Base-by-base conservation (phyloP, 2,888 invertebrate genomes). In the Arenicola marina region DNA sequence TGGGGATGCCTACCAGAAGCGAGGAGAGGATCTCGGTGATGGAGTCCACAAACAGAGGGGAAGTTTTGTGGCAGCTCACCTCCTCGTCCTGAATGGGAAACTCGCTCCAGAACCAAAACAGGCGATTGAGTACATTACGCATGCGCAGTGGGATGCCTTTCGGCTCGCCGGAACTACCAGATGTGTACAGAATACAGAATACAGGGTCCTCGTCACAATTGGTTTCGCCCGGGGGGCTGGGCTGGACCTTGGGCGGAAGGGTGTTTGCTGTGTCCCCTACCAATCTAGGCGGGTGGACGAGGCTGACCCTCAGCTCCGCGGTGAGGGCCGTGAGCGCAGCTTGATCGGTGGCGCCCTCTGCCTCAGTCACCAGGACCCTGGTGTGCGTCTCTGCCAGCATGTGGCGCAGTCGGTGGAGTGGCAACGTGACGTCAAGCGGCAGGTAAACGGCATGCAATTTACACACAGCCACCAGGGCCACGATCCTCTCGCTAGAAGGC, bases 11-110 rank as follows among this genome's bases (percentile, higher is more conserved):
- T 67, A 89, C 89, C 21, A 94, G 85, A 51, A 95, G 79, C 0
- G 93, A 91, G 0, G 91, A 91, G 91, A 93, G 93, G 60, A 95
- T 89, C 85, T 95, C 95, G 1, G 90, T 88, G 7, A 93, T 89
- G 0, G 93, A 92, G 80, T 95, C 95, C 2, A 95, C 93, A 78
- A 95, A 95, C 0, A 94, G 94, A 24, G 94, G 84, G 0, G 94
- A 92, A 0, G 95, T 95, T 84, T 95, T 95, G 85, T 94, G 94
- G 0, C 92, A 89, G 73, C 92, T 91, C 2, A 87, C 87, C 7
- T 86, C 86, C 76, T 92, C 92, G 0, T 87, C 86, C 0, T 86
- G 84, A 82, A 89, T 94, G 0, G 94, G 93, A 77, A 94, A 90
- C 0, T 87, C 87, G 21, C 88, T 86, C 88, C 93, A 94, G 81